Percentiles rank a stretch among this genome's conserved stretches.
Conservation (phyloP, 2,797 vertebrate species). For the Argyrosomus regius region DNA sequence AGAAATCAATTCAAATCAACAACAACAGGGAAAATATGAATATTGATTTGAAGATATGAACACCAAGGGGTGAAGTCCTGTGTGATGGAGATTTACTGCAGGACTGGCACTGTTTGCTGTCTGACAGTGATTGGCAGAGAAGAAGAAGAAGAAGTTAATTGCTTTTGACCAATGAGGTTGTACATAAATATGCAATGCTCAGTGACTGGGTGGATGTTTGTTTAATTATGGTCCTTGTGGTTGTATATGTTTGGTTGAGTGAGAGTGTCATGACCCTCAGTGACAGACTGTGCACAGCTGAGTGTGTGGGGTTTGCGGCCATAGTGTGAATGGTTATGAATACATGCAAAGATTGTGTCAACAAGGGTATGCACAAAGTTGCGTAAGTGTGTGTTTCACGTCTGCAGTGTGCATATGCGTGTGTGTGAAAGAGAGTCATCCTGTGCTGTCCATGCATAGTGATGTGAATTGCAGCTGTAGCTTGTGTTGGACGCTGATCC, state of each 20-base stretch:
- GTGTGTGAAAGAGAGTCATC: slow-evolving; percentile 51
- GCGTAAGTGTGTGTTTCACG: slow-evolving; percentile 45
- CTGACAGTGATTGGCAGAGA: slow-evolving; percentile 52
- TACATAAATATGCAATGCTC: slow-evolving; percentile 72
- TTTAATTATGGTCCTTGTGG: slow-evolving; percentile 80
- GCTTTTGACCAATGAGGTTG: slow-evolving; percentile 78
- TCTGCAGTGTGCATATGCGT: slow-evolving; percentile 43
- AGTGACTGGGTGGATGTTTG: slow-evolving; percentile 75
- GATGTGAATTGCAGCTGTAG: slow-evolving; percentile 86
- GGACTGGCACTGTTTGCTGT: slow-evolving; percentile 22
- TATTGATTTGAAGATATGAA: slow-evolving; percentile 30
- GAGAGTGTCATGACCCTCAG: slow-evolving; percentile 71
- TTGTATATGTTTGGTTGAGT: slow-evolving; percentile 75
- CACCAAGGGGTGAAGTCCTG: not conserved
- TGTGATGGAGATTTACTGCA: slow-evolving; percentile 27
- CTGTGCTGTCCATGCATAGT: slow-evolving; percentile 65
- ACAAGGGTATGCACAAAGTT: slow-evolving; percentile 47
- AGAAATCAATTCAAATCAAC: slow-evolving; percentile 38
- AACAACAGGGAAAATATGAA: slow-evolving; percentile 32
- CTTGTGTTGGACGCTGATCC: slow-evolving; percentile 81
- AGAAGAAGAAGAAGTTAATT: slow-evolving; percentile 63
- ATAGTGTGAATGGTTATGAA: slow-evolving; percentile 53
- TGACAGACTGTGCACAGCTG: slow-evolving; percentile 68
- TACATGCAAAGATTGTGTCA: slow-evolving; percentile 60
- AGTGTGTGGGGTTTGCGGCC: slow-evolving; percentile 65